phyloP scores from a whole-genome alignment of 2,888 invertebrate species.

The Beris morrisii region DNA sequence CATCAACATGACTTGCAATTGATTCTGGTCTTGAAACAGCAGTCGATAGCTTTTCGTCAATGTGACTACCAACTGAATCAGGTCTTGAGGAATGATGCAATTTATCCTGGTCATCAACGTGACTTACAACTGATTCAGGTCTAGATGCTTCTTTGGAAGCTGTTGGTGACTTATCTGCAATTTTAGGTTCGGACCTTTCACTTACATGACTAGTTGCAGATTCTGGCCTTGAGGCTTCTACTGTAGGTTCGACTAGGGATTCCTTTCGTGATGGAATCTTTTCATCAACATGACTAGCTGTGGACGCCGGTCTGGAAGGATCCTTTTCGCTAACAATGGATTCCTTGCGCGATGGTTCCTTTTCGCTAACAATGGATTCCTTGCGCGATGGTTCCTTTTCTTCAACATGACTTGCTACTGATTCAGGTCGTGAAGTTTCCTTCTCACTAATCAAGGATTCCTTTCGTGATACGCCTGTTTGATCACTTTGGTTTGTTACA shows the following conservation, averaged over 20 bases:
- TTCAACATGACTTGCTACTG: conserved; percentile 39
- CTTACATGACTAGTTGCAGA: conserved; percentile 20
- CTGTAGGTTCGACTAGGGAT: conserved; percentile 45
- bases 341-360: conserved; percentile 25
- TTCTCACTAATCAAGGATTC: conserved; percentile 26
- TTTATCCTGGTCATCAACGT: conserved; percentile 22
- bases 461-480: conserved; percentile 43
- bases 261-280: conserved; percentile 44
- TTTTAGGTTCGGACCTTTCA: conserved; percentile 4
- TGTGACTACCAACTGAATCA: conserved; percentile 41
- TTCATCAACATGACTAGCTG: conserved; percentile 37
- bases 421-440: conserved; percentile 46
- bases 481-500: neutral
- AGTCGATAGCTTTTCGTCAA: conserved; percentile 35
- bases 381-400: conserved; percentile 25
- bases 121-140: neutral
- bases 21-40: conserved; percentile 32
- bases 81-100: conserved; percentile 36
- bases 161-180: neutral
- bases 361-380: conserved; percentile 32
- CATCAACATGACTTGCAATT: conserved; percentile 13
- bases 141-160: conserved; percentile 30
- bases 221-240: conserved; percentile 32
- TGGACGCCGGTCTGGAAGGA: conserved; percentile 35
- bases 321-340: conserved; percentile 17